A percentile compares a stretch with the other conserved stretches of the same genome.
Conservation (phyloP, 1,140 invertebrate genomes). For the Belonocnema kinseyi region DNA sequence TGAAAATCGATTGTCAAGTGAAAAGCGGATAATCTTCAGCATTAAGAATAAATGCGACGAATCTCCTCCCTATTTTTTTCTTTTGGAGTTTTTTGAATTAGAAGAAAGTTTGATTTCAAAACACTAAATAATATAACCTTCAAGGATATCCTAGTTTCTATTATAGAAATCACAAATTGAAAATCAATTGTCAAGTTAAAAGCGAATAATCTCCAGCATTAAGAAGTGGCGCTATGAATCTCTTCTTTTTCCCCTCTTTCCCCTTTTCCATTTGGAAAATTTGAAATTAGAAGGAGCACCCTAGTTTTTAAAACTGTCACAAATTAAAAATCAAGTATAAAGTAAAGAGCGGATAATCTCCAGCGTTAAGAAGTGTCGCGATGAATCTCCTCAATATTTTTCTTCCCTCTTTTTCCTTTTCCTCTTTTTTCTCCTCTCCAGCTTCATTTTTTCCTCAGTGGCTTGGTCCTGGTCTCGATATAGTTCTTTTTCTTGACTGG, state of each 20-base stretch:
- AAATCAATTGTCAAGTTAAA: background rate
- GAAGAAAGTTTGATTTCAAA: too few species aligned
- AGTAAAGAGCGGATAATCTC: background rate
- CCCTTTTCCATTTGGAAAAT: too few species aligned
- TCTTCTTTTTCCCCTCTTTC: background rate
- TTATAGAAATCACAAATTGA: background rate
- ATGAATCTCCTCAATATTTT: background rate
- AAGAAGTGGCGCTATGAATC: conserved; percentile 17
- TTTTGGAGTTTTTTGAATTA: too few species aligned
- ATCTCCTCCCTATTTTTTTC: too few species aligned
- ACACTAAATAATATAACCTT: too few species aligned
- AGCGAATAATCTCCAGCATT: background rate
- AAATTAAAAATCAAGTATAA: conserved; percentile 19
- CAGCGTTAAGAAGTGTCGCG: conserved; percentile 11
- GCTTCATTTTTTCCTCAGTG: conserved; percentile 5
- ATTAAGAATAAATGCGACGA: background rate
- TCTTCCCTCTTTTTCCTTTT: background rate
- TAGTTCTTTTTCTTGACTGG: conserved; percentile 39
- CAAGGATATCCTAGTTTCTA: too few species aligned
- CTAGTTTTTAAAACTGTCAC: background rate
- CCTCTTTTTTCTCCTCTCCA: background rate
- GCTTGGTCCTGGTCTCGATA: background rate
- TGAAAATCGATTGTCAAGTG: conserved; percentile 8
- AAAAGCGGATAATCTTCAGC: background rate
- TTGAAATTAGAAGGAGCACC: too few species aligned